These are phyloP conservation scores for Amniataba percoides DNA, from an alignment of 2,797 vertebrate species.

Conservation along the genomic window DNA sequence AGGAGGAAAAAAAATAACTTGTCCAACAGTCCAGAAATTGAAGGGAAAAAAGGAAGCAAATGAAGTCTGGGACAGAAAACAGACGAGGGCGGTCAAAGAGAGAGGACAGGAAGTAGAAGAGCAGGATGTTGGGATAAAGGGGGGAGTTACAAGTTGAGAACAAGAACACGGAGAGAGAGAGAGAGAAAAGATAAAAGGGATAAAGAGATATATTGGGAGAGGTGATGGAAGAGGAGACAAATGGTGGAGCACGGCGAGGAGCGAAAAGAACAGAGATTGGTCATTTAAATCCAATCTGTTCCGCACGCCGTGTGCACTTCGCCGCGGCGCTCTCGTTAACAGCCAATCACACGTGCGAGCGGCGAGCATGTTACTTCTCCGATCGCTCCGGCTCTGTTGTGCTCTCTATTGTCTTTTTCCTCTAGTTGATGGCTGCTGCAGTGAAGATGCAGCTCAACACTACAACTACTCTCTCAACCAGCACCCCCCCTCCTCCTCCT, in stretches of 20 bases:
- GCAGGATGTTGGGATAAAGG: constrained; percentile 14
- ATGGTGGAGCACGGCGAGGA: constrained; percentile 7
- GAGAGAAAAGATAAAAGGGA: constrained; percentile 27
- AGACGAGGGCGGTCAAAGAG: constrained; percentile 43
- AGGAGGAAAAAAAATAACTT: neutral
- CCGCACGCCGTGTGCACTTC: neutral
- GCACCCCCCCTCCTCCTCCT: no score
- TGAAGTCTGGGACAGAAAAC: constrained; percentile 50
- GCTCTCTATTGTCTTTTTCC: constrained; percentile 46
- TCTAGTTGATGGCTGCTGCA: constrained; percentile 62
- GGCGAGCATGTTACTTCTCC: constrained; percentile 20
- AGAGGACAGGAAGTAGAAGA: constrained; percentile 36
- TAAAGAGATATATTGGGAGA: constrained; percentile 24
- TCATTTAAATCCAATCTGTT: constrained; percentile 46
- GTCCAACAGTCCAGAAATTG: neutral
- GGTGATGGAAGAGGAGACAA: constrained; percentile 33
- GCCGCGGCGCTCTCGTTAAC: neutral
- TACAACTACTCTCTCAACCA: constrained; percentile 33
- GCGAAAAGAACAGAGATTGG: constrained; percentile 35
- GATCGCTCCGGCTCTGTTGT: constrained; percentile 2
- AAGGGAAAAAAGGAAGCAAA: constrained; percentile 22
- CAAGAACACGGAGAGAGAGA: constrained; percentile 18
- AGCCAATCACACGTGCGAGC: constrained; percentile 45
- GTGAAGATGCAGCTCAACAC: constrained; percentile 69
- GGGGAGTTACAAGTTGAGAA: constrained; percentile 41